A percentile compares a stretch with the other conserved stretches of the same genome.
phyloP scores from a whole-genome alignment of 2,888 invertebrate genomes.

The Drosophila peninsularis region DNA sequence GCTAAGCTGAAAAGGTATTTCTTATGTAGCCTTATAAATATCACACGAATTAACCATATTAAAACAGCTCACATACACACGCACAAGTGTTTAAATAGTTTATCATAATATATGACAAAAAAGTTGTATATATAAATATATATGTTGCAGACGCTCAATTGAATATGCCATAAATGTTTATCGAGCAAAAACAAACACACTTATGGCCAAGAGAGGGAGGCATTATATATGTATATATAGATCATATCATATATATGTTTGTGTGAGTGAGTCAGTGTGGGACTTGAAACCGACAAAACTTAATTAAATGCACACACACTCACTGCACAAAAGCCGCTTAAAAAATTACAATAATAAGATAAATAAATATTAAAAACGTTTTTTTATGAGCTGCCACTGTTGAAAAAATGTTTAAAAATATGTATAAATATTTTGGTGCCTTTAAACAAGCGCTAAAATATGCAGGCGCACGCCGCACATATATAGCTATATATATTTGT shows the following conservation, averaged over 20 bases:
- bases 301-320: slow-evolving; percentile 68
- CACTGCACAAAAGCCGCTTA: slow-evolving; percentile 10
- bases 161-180: slow-evolving; percentile 64
- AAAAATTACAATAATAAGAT: slow-evolving; percentile 11
- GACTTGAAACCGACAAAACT: slow-evolving; percentile 68
- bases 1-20: slow-evolving; percentile 1
- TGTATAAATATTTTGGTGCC: slow-evolving; percentile 11
- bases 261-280: slow-evolving; percentile 1
- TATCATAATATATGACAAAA: slow-evolving; percentile 46
- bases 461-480: not conserved
- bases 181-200: slow-evolving; percentile 31
- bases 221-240: not conserved
- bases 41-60: slow-evolving; percentile 27
- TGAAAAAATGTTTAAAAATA: slow-evolving; percentile 1
- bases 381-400: slow-evolving; percentile 24
- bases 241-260: not conserved
- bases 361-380: slow-evolving; percentile 21
- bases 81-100: slow-evolving; percentile 40
- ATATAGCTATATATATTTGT: not conserved
- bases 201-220: slow-evolving; percentile 19
- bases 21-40: slow-evolving; percentile 24
- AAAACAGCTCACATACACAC: slow-evolving; percentile 4
- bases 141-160: slow-evolving; percentile 47
- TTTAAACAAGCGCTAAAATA: slow-evolving; percentile 13
- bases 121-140: slow-evolving; percentile 25